Evolutionary conservation across 2,797 vertebrate genomes (phyloP).

Genomic region (Neosalanx taihuensis): DNA sequence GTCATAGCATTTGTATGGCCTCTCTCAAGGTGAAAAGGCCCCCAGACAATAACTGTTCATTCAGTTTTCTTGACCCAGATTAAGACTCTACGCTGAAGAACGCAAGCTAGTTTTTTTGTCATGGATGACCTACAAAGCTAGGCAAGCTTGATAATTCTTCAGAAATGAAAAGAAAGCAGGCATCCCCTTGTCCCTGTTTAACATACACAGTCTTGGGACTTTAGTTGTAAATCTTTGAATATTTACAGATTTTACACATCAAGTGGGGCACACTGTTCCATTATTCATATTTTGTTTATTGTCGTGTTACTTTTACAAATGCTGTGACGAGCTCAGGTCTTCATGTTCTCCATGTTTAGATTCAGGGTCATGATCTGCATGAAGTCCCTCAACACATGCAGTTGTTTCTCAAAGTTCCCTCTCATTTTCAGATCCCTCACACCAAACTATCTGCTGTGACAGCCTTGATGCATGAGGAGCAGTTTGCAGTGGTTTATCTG

Average conservation of each 20-base stretch:
- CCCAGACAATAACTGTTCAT: constrained; percentile 59
- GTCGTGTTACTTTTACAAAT: constrained; percentile 37
- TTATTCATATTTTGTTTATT: constrained; percentile 69
- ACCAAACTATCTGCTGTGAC: constrained; percentile 9
- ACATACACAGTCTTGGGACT: constrained; percentile 58
- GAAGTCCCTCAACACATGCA: constrained; percentile 10
- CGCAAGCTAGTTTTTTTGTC: constrained; percentile 57
- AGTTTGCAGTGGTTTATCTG: constrained; percentile 37
- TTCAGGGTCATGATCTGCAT: constrained; percentile 6
- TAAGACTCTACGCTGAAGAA: constrained; percentile 57
- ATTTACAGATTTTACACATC: constrained; percentile 63
- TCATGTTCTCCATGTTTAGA: background rate
- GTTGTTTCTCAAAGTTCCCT: constrained; percentile 5
- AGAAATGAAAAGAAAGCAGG: constrained; percentile 55
- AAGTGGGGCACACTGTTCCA: constrained; percentile 54
- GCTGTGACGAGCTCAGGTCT: background rate
- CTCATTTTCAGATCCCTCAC: constrained; percentile 21
- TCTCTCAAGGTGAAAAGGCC: constrained; percentile 64
- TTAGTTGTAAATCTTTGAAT: constrained; percentile 60
- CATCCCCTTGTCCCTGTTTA: constrained; percentile 52
- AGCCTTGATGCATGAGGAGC: background rate
- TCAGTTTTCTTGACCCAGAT: constrained; percentile 69
- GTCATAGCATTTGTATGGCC: constrained; percentile 30
- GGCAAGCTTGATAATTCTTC: constrained; percentile 69
- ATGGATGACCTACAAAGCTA: constrained; percentile 76